Percentiles rank a stretch among this genome's conserved stretches.
Conservation (phyloP, 2,888 invertebrate species). For the Eupithecia exiguata region DNA sequence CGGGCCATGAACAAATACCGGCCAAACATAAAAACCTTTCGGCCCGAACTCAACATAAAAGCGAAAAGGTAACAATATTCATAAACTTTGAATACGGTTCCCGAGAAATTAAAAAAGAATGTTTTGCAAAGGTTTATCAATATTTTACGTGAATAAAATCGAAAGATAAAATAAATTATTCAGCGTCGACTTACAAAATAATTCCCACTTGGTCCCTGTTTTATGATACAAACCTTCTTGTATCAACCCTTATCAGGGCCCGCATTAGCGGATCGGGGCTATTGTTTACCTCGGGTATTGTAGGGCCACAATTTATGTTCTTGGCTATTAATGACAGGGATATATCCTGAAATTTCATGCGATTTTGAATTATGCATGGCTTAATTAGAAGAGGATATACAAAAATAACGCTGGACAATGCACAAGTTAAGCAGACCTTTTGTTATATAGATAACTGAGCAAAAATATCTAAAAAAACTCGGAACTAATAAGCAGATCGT, state of each 20-base stretch:
- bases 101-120: not conserved
- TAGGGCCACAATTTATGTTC: constrained; percentile 30
- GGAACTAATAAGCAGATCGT: no score
- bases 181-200: constrained; percentile 20
- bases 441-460: no score
- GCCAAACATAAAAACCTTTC: not conserved
- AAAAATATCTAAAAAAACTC: no score
- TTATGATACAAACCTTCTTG: constrained; percentile 34
- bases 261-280: constrained; percentile 42
- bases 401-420: no score
- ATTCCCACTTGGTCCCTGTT: constrained; percentile 19
- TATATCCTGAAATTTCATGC: constrained; percentile 23
- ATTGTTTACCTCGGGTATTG: constrained; percentile 40
- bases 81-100: constrained; percentile 7
- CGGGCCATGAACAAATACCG: not conserved
- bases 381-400: constrained; percentile 20
- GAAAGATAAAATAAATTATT: constrained; percentile 8
- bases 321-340: constrained; percentile 28
- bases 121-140: not conserved
- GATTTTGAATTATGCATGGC: constrained; percentile 20
- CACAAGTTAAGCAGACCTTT: no score
- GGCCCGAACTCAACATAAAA: not conserved
- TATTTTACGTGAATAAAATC: constrained; percentile 3
- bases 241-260: constrained; percentile 41
- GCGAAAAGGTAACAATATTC: constrained; percentile 2